These are phyloP conservation scores for Chaetodon auriga DNA, from an alignment of 2,113 vertebrate species.

Conservation along the genomic window DNA sequence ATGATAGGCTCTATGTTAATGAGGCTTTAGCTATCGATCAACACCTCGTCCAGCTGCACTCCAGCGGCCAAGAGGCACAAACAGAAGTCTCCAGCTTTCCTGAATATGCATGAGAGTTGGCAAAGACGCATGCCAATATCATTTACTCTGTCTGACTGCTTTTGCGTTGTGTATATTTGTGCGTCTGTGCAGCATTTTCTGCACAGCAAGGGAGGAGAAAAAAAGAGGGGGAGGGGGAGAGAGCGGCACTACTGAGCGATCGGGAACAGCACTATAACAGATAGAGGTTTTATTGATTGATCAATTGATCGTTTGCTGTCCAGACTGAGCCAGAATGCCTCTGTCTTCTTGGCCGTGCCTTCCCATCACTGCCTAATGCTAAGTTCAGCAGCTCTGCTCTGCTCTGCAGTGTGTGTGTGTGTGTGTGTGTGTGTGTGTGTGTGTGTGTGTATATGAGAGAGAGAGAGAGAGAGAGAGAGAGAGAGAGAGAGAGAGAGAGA, in stretches of 20 bases:
- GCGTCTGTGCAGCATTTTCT: slow-evolving; percentile 32
- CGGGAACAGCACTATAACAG: slow-evolving; percentile 70
- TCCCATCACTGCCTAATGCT: slow-evolving; percentile 64
- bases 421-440: too few species aligned
- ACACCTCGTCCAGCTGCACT: slow-evolving; percentile 43
- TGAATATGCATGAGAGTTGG: slow-evolving; percentile 64
- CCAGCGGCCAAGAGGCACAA: slow-evolving; percentile 30
- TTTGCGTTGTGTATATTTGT: slow-evolving; percentile 42
- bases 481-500: too few species aligned
- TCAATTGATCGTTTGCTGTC: slow-evolving; percentile 71
- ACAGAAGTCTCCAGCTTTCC: slow-evolving; percentile 29
- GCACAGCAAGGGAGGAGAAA: slow-evolving; percentile 14
- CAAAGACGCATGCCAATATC: slow-evolving; percentile 51
- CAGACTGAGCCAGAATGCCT: slow-evolving; percentile 66
- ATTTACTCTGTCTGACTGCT: slow-evolving; percentile 49
- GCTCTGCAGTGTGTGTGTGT: slow-evolving; percentile 26
- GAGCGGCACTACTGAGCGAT: slow-evolving; percentile 39
- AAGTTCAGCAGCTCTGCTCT: slow-evolving; percentile 72
- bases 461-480: too few species aligned
- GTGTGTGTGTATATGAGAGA: too few species aligned
- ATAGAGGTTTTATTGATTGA: slow-evolving; percentile 75
- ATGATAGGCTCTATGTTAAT: slow-evolving; percentile 71
- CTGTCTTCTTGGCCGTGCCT: slow-evolving; percentile 64
- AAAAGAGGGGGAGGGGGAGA: not conserved
- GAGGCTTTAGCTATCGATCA: slow-evolving; percentile 70